These are phyloP conservation scores for Muntiacus muntjak DNA, from an alignment of 2,113 vertebrate species.

Conservation along the genomic window DNA sequence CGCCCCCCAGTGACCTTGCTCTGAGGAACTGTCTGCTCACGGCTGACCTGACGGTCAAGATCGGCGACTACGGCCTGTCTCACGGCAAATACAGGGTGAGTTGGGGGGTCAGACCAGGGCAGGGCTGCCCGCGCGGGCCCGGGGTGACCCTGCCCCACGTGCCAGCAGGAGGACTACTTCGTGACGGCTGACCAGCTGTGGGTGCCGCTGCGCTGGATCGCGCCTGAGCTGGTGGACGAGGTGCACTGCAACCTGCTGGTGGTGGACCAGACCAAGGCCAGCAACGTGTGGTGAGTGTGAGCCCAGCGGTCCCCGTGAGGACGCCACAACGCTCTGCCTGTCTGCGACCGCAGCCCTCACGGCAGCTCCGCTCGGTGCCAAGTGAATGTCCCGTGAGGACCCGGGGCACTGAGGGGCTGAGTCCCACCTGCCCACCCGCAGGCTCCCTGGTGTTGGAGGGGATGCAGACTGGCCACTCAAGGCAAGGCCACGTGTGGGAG, in stretches of 20 bases:
- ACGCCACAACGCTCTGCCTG: background rate
- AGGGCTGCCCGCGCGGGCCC: fast-evolving
- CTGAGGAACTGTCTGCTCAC: slow-evolving; percentile 95
- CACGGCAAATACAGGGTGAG: slow-evolving; percentile 95
- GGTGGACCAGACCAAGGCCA: slow-evolving; percentile 92
- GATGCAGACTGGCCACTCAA: background rate
- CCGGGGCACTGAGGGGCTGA: fast-evolving
- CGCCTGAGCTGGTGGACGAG: slow-evolving; percentile 95
- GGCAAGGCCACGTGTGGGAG: background rate
- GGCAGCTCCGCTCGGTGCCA: fast-evolving
- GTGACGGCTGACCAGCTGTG: slow-evolving; percentile 93
- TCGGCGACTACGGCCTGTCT: slow-evolving; percentile 95
- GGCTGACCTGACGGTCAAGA: slow-evolving; percentile 92
- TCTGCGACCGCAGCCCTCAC: fast-evolving
- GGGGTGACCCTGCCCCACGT: slow-evolving; percentile 50
- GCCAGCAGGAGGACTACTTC: slow-evolving; percentile 93
- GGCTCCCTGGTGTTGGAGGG: background rate
- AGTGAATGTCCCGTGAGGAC: fast-evolving
- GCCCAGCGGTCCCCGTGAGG: fast-evolving
- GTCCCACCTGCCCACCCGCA: fast-evolving
- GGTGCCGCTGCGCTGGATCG: slow-evolving; percentile 96
- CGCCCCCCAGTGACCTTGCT: slow-evolving; percentile 88
- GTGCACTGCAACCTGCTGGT: slow-evolving; percentile 94
- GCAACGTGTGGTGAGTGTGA: slow-evolving; percentile 92
- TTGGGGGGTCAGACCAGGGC: background rate